Evolutionary conservation across 2,888 invertebrate genomes (phyloP).

Genomic region (Nymphalis polychloros): DNA sequence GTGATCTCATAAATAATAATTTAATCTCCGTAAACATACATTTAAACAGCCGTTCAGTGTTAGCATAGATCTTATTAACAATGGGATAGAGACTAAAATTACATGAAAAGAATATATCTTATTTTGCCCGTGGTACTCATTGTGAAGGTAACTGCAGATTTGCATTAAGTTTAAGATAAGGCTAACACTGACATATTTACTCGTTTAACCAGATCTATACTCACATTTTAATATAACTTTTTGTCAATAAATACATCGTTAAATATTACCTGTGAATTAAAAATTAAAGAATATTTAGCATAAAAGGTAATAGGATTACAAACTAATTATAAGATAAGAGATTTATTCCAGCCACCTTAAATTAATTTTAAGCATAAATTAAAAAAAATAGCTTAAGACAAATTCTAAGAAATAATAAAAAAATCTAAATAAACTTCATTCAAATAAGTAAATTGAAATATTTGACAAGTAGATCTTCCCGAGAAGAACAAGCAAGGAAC

Average conservation of each 20-base stretch:
- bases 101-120: background rate
- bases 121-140: conserved; percentile 15
- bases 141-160: conserved; percentile 37
- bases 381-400: too few relatives aligned
- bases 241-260: conserved; percentile 2
- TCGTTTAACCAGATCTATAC: conserved; percentile 35
- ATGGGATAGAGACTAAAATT: conserved; percentile 18
- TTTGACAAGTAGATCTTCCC: too few relatives aligned
- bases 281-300: background rate
- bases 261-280: background rate
- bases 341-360: too few relatives aligned
- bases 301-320: too few relatives aligned
- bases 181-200: conserved; percentile 41
- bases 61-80: conserved; percentile 31
- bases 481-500: too few relatives aligned
- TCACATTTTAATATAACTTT: conserved; percentile 22
- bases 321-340: too few relatives aligned
- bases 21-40: conserved; percentile 43
- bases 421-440: too few relatives aligned
- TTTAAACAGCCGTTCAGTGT: conserved; percentile 5
- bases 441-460: too few relatives aligned
- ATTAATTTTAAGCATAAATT: too few relatives aligned
- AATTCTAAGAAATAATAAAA: too few relatives aligned
- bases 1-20: conserved; percentile 47
- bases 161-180: conserved; percentile 42